Base-by-base conservation (phyloP, 2,113 vertebrate genomes). In the Coptodon bakossiorum region DNA sequence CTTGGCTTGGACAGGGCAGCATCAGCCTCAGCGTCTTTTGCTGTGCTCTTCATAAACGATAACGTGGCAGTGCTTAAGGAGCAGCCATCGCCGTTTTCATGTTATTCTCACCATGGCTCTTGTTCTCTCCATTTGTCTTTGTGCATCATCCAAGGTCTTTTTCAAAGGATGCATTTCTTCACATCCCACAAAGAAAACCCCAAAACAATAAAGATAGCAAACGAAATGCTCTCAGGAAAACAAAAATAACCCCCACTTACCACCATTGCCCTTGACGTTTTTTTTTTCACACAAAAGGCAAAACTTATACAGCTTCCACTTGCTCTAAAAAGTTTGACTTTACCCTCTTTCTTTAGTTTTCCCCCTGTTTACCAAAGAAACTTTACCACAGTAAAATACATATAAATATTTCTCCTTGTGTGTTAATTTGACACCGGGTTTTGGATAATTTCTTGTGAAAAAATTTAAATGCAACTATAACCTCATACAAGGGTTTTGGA, bases 241-340 rank as follows among this genome's bases (percentile, higher is more conserved):
- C 16, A 79, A 88, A 73, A 83, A 54, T 81, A 86, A 88, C 57
- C 71, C 73, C 66, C 85, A 56, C 59, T 80, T 80, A 7, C 34
- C 19, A 53, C 63, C 2, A n/a, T 61, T 78, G 56, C 87, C 71
- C 91, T 88, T 71, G 48, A 50, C 6, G 73, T 86, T 19, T 85
- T 86, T 89, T 89, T 91, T 84, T 87, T 91, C 85, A 89, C 61
- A 79, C 79, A 80, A 57, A 83, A 66, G 73, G 73, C 79, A 24
- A 81, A 86, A 85, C 52, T 56, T 10, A 76, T 76, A 38, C n/a
- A 63, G 11, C 57, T 22, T 66, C 66, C 83, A 31, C 59, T 79
- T 29, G 3, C 66, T 84, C 29, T 29, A 29, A 53, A 82, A 85
- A 76, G 59, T 89, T 89, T 2, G 22, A 19, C 43, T 71, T 76